Conservation (phyloP, 2,797 vertebrate species). For the Alexandromys oeconomus region DNA sequence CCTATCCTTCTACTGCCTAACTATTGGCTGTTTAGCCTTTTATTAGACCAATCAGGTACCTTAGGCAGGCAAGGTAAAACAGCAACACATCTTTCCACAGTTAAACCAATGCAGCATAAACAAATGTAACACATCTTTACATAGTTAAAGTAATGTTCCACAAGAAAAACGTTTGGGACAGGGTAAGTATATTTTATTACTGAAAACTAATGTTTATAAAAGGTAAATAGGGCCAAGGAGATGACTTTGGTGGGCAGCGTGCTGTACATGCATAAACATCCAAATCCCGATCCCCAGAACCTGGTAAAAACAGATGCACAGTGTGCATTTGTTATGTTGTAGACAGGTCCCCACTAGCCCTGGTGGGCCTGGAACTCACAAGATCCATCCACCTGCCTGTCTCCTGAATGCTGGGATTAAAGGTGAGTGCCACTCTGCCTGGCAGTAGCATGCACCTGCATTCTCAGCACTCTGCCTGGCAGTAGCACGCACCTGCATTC, state of each 20-base stretch:
- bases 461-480: too few species aligned
- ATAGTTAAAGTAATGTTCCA: not conserved
- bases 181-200: slow-evolving; percentile 11
- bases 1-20: not conserved
- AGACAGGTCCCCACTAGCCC: not conserved
- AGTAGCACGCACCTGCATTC: too few species aligned
- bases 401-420: not conserved
- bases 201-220: slow-evolving; percentile 45
- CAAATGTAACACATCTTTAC: not conserved
- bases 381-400: not conserved
- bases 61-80: not conserved
- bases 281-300: not conserved
- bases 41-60: not conserved
- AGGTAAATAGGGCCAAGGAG: not conserved
- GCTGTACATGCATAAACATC: too few species aligned
- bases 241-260: not conserved
- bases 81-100: not conserved
- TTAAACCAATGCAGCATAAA: not conserved
- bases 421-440: not conserved
- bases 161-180: not conserved
- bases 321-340: not conserved
- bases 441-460: not conserved
- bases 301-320: not conserved
- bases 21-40: not conserved
- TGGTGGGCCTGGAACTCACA: not conserved